A percentile compares a stretch with the other conserved stretches of the same genome.
Evolutionary conservation across 2,113 vertebrate species (phyloP).

Genomic region (Paramormyrops kingsleyae): DNA sequence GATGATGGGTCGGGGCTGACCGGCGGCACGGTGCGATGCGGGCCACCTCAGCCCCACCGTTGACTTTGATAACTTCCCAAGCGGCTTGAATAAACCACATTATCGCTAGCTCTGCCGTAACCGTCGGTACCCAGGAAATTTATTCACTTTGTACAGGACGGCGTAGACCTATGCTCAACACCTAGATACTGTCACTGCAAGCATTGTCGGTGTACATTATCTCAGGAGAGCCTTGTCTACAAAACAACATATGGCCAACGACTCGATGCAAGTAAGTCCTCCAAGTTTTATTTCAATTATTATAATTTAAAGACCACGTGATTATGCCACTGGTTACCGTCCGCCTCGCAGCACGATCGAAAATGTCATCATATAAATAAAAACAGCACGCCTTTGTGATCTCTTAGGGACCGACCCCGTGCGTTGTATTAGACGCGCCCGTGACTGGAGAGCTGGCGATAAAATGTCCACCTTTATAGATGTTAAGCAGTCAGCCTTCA

Average conservation of each 20-base stretch:
- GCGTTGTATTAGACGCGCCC: not conserved
- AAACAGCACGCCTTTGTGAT: not conserved
- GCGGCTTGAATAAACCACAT: not conserved
- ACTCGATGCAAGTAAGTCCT: slow-evolving; percentile 63
- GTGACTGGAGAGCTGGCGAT: not conserved
- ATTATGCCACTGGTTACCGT: not conserved
- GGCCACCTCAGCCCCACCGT: not conserved
- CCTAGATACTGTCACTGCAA: not conserved
- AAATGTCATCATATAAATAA: not conserved
- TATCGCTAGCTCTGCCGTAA: not conserved
- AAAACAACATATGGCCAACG: slow-evolving; percentile 58
- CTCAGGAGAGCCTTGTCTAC: not conserved
- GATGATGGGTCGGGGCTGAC: slow-evolving; percentile 1
- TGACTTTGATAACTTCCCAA: not conserved
- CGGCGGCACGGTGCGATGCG: not conserved
- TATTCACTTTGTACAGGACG: not conserved
- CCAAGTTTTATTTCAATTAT: not conserved
- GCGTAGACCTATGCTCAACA: not conserved
- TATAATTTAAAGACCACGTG: not conserved
- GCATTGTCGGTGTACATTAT: not conserved
- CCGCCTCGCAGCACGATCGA: not conserved
- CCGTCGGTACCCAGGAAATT: not conserved
- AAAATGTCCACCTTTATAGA: not conserved
- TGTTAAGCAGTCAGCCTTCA: not conserved
- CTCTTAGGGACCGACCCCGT: not conserved